Evolutionary conservation across 2,797 vertebrate species (phyloP).

Genomic region (Trichosurus vulpecula): DNA sequence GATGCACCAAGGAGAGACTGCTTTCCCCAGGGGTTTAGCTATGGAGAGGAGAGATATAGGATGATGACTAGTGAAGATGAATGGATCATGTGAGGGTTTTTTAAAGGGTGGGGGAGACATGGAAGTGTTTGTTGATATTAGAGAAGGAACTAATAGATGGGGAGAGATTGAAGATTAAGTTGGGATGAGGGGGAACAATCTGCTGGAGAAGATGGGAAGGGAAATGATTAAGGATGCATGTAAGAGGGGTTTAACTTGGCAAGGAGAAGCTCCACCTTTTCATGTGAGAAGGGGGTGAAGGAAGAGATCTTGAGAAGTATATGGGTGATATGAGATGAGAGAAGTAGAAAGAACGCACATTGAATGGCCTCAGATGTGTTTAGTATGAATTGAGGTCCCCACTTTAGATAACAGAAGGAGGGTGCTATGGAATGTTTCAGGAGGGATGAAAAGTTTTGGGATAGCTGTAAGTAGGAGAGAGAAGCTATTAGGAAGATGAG

Average conservation of each 20-base stretch:
- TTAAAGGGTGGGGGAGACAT: not conserved
- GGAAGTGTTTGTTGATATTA: not conserved
- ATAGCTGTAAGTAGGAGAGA: not conserved
- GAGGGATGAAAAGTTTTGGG: not conserved
- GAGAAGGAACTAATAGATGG: not conserved
- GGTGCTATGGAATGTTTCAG: not conserved
- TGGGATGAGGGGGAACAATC: not conserved
- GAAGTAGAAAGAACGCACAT: not conserved
- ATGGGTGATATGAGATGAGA: not conserved
- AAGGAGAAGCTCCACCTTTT: not conserved
- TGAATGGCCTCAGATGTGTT: not conserved
- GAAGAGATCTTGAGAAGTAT: not conserved
- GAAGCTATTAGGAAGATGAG: not conserved
- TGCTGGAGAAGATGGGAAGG: not conserved
- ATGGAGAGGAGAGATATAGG: not conserved
- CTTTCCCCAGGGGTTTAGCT: not conserved
- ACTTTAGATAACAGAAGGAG: not conserved
- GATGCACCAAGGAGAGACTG: not conserved
- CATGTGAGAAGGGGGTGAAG: not conserved
- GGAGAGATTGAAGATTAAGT: not conserved
- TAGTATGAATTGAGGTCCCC: not conserved
- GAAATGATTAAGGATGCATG: not conserved
- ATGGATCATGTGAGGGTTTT: not conserved
- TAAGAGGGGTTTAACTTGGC: not conserved
- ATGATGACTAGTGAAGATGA: not conserved